Evolutionary conservation across 2,888 invertebrate genomes (phyloP), one percentile per base, ranked within the genome.

Genomic region (Pyrocoelia pectoralis): DNA sequence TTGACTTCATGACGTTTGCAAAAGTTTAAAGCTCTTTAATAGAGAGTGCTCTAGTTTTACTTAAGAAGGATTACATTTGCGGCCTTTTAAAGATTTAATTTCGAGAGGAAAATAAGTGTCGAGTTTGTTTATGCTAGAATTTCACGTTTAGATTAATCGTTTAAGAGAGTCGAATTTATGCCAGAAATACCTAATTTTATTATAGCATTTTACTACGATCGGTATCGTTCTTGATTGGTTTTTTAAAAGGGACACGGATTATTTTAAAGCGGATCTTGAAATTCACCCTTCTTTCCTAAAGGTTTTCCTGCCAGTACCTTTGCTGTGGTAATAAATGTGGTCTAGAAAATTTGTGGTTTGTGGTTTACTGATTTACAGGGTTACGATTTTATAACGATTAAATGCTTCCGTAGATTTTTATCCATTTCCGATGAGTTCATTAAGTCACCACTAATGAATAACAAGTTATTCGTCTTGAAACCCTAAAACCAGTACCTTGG

Each of bases 1-100:
- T 67, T 61, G 67, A 63, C 64, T 67, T 64, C 63, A 64, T 67
- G 67, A 67, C 64, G 64, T 67, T 67, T 67, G 67, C 57, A 53
- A 67, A 24, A 67, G 51, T 67, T 67, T 67, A 67, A 64, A 67
- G 67, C 67, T 60, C 67, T 61, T 64, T 67, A 63, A 65, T 65
- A 67, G 67, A 67, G 55, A 61, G 64, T 56, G 63, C 67, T 67
- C 61, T 55, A 67, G 64, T 64, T 64, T 67, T 67, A 64, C 67
- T 67, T 67, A 64, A 61, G 50, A 51, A 54, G 59, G 64, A 67
- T 67, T 67, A 67, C 61, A 58, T 67, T 67, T 64, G 62, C 66
- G 60, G 63, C 63, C 63, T 63, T 66, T 63, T 56, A 59, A 28
- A 66, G 63, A 66, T 66, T 66, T 66, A 66, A 66, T 66, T 66